Evolutionary conservation across 2,797 vertebrate genomes (phyloP).

Genomic region (Neosalanx taihuensis): DNA sequence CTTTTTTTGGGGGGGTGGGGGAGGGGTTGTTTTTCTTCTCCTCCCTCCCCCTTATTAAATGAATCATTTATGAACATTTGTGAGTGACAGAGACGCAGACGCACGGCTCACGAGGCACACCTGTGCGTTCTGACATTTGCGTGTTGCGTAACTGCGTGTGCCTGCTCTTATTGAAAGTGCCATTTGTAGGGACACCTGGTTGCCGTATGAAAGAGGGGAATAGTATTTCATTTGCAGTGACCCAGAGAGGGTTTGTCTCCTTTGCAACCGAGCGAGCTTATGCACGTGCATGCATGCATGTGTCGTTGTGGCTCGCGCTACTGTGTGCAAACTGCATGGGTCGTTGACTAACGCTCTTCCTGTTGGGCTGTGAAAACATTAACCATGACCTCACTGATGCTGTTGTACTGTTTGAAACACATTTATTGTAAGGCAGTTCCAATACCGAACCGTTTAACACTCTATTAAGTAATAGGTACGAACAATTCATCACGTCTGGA

Average conservation of each 20-base stretch:
- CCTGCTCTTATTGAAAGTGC: slow-evolving; percentile 38
- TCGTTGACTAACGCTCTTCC: too few species aligned
- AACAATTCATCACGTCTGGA: neutral
- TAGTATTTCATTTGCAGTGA: too few species aligned
- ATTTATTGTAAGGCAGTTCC: too few species aligned
- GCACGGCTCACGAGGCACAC: slow-evolving; percentile 59
- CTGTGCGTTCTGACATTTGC: slow-evolving; percentile 53
- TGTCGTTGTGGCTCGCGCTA: neutral
- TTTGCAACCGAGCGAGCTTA: neutral
- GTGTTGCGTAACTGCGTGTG: slow-evolving; percentile 37
- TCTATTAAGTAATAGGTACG: neutral
- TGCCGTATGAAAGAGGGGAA: too few species aligned
- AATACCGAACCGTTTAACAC: too few species aligned
- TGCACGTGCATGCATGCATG: slow-evolving; percentile 12
- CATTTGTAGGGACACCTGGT: slow-evolving; percentile 28
- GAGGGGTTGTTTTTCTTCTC: neutral
- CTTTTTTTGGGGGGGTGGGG: neutral
- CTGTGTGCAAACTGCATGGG: neutral
- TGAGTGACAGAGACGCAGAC: slow-evolving; percentile 39
- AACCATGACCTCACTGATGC: too few species aligned
- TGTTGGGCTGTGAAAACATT: too few species aligned
- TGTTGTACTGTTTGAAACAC: too few species aligned
- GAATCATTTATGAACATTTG: slow-evolving; percentile 61
- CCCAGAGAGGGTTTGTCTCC: neutral
- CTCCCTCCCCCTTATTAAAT: slow-evolving; percentile 51